phyloP scores from a whole-genome alignment of 2,113 vertebrate species.

The Microtus richardsoni region DNA sequence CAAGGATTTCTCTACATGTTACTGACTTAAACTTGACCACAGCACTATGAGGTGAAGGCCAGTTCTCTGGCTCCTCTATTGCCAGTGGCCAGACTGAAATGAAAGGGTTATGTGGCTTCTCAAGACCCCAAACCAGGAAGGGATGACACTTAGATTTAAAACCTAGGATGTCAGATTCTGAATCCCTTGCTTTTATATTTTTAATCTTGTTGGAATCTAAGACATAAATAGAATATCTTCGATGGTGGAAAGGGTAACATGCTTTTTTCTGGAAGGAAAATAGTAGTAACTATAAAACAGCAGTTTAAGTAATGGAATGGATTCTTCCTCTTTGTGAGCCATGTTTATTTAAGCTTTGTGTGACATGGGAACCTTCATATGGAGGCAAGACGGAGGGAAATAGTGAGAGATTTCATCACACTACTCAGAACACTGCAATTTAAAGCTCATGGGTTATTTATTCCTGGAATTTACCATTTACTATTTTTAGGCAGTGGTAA shows the following conservation, averaged over 20 bases:
- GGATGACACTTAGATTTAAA: not conserved
- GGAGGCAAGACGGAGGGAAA: not conserved
- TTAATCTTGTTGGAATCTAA: not conserved
- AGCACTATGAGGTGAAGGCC: fast-evolving
- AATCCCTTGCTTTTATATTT: not conserved
- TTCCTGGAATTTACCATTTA: conserved; percentile 13
- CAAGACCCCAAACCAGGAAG: not conserved
- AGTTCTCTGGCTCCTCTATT: fast-evolving
- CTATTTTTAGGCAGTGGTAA: not conserved
- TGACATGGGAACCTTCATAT: not conserved
- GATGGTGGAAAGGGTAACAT: not conserved
- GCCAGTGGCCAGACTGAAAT: not conserved
- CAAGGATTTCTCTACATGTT: fast-evolving
- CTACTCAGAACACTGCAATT: not conserved
- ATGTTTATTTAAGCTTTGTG: not conserved
- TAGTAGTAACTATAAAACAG: not conserved
- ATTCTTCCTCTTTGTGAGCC: conserved; percentile 13
- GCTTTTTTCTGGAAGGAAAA: not conserved
- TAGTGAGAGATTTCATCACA: not conserved
- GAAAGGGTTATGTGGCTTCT: not conserved
- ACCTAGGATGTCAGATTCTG: not conserved
- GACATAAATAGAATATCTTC: not conserved
- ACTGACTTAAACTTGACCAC: not conserved
- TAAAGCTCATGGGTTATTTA: not conserved
- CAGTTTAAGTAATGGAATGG: not conserved